A percentile compares a stretch with the other conserved stretches of the same genome.
Evolutionary conservation across 2,888 invertebrate genomes (phyloP).

Genomic region (Brenthis hecate): DNA sequence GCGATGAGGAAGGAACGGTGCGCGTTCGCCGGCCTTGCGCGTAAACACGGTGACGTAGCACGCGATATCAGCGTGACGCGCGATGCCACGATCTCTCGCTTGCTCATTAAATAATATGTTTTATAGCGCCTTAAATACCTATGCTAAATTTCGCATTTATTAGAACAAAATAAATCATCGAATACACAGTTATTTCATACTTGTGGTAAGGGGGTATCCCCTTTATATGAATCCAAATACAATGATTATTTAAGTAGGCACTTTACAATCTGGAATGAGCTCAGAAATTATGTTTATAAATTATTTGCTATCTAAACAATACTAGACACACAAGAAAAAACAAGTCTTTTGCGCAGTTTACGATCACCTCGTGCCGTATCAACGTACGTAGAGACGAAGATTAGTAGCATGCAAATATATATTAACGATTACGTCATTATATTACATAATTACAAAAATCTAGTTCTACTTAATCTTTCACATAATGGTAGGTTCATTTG

Average conservation of each 20-base stretch:
- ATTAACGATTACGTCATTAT: conserved; percentile 22
- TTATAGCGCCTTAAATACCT: conserved; percentile 22
- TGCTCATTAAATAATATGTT: conserved; percentile 35
- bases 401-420: conserved; percentile 1
- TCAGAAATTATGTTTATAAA: conserved; percentile 11
- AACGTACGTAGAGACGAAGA: conserved; percentile 24
- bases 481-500: conserved; percentile 1
- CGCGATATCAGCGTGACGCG: conserved; percentile 64
- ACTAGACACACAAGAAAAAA: conserved; percentile 23
- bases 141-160: conserved; percentile 4
- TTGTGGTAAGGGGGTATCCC: conserved; percentile 6
- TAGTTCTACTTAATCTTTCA: conserved; percentile 4
- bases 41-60: conserved; percentile 67
- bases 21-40: conserved; percentile 54
- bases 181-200: background rate
- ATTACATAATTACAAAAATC: conserved; percentile 16
- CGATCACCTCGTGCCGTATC: conserved; percentile 29
- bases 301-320: conserved; percentile 23
- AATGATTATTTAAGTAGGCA: conserved; percentile 10
- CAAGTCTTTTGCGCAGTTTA: conserved; percentile 36
- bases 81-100: conserved; percentile 37
- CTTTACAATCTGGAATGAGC: background rate
- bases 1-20: conserved; percentile 58
- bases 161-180: background rate
- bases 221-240: background rate